Conservation (phyloP, 2,888 invertebrate genomes). For the Platycnemis pennipes region DNA sequence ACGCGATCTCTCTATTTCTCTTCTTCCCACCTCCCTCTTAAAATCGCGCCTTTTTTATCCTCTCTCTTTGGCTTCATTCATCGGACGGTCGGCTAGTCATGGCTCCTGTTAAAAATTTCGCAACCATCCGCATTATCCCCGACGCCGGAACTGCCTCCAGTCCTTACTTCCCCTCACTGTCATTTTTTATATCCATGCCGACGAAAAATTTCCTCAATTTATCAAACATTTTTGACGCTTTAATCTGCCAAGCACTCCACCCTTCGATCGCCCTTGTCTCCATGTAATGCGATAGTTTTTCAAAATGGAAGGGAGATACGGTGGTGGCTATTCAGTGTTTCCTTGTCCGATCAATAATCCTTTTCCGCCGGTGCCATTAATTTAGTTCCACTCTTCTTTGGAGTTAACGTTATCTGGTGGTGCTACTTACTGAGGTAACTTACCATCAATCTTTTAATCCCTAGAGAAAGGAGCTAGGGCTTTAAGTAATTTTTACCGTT, state of each 20-base stretch:
- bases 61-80: background rate
- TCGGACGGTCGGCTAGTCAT: background rate
- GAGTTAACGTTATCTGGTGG: background rate
- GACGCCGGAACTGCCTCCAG: background rate
- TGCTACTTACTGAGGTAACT: background rate
- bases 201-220: background rate
- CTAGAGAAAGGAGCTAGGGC: no score
- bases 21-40: background rate
- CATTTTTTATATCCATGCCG: background rate
- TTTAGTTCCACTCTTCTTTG: background rate
- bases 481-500: no score
- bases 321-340: background rate
- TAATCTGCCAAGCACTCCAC: background rate
- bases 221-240: conserved; percentile 32
- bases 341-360: background rate
- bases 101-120: background rate
- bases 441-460: background rate
- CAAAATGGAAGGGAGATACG: background rate
- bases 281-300: background rate
- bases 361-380: background rate
- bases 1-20: background rate
- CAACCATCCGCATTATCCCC: background rate
- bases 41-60: background rate
- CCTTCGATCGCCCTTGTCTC: background rate
- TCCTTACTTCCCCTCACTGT: background rate